Conservation (phyloP, 1,140 invertebrate genomes). For the Tigriopus japonicus region DNA sequence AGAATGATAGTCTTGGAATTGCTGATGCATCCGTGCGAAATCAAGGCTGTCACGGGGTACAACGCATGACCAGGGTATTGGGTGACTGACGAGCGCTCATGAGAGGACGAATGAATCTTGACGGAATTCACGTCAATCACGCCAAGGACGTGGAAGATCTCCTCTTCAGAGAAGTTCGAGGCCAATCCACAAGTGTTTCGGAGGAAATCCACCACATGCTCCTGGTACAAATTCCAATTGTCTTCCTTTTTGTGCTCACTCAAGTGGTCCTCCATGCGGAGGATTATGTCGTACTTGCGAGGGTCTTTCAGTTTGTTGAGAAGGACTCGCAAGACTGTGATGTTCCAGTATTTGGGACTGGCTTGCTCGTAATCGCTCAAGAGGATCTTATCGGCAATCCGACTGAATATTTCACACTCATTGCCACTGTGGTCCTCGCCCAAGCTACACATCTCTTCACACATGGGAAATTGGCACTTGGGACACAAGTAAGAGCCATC, state of each 20-base stretch:
- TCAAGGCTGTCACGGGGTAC: constrained; percentile 46
- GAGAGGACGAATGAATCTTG: constrained; percentile 42
- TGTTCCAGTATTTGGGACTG: not conserved
- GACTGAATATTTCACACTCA: not conserved
- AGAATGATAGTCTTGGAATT: constrained; percentile 59
- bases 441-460: constrained; percentile 20
- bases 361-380: not conserved
- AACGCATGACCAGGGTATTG: constrained; percentile 23
- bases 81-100: constrained; percentile 30
- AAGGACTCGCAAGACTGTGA: not conserved
- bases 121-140: constrained; percentile 60
- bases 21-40: constrained; percentile 53
- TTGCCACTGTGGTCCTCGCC: constrained; percentile 4
- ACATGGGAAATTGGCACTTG: constrained; percentile 21
- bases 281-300: not conserved
- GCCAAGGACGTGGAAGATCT: constrained; percentile 30
- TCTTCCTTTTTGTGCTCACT: constrained; percentile 5
- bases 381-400: not conserved
- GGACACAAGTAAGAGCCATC: constrained; percentile 17
- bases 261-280: constrained; percentile 6
- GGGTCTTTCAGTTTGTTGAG: not conserved
- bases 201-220: constrained; percentile 2
- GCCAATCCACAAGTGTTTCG: constrained; percentile 41
- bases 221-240: not conserved
- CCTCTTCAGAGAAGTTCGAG: constrained; percentile 30